phyloP scores from a whole-genome alignment of 2,797 vertebrate species.

The Coregonus ussuriensis region DNA sequence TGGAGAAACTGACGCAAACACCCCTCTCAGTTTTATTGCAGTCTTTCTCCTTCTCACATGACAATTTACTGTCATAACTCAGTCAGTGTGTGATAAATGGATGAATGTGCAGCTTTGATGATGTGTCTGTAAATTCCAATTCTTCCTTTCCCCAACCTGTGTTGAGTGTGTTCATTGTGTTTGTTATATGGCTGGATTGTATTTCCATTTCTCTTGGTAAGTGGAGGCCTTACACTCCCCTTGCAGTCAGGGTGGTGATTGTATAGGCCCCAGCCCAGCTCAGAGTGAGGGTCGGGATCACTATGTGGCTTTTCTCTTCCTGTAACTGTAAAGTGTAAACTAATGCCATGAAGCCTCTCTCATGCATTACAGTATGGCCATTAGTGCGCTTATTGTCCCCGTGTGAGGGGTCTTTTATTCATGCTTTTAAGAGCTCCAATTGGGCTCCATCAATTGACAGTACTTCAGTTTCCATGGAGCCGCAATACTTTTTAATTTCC shows the following conservation, averaged over 20 bases:
- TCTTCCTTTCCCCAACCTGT: not conserved
- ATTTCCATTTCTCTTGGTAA: too few relatives aligned
- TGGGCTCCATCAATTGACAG: not conserved
- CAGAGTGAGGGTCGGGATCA: too few relatives aligned
- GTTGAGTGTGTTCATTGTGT: too few relatives aligned
- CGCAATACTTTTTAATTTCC: not conserved
- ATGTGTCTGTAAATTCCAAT: not conserved
- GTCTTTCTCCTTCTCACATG: slow-evolving; percentile 1
- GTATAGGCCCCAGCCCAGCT: too few relatives aligned
- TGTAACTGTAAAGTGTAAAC: not conserved
- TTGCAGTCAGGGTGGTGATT: too few relatives aligned
- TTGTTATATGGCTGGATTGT: too few relatives aligned
- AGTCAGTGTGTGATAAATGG: not conserved
- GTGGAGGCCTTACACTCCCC: too few relatives aligned
- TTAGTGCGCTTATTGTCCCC: not conserved
- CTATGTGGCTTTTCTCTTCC: not conserved
- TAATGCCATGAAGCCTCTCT: not conserved
- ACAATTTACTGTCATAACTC: not conserved
- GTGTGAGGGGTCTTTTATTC: too few relatives aligned
- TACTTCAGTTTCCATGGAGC: not conserved
- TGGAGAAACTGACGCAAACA: too few relatives aligned
- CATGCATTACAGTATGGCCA: not conserved
- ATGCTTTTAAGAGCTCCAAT: not conserved
- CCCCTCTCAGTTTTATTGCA: not conserved
- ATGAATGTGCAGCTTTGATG: too few relatives aligned